These are phyloP conservation scores for Leptonema lineaticorne DNA, from an alignment of 1,140 invertebrate genomes.

Conservation along the genomic window DNA sequence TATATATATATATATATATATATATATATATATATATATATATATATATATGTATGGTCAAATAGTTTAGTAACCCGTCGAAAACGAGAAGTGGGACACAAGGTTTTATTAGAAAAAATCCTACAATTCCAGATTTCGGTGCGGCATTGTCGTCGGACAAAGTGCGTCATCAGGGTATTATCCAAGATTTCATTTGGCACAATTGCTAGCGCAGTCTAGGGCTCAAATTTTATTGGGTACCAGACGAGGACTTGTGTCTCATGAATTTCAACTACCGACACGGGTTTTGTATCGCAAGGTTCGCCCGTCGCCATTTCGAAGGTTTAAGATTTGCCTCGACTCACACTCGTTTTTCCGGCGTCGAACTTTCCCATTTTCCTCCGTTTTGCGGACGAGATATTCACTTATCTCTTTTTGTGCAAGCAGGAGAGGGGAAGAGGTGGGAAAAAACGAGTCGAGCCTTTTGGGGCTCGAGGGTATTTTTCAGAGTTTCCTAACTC, in stretches of 20 bases:
- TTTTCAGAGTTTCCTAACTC: too few relatives aligned
- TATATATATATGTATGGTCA: too few relatives aligned
- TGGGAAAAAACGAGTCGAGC: background rate
- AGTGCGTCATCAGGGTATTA: too few relatives aligned
- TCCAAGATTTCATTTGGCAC: background rate
- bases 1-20: too few relatives aligned
- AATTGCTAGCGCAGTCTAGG: background rate
- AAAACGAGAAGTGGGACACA: too few relatives aligned
- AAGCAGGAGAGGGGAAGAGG: too few relatives aligned
- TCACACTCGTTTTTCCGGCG: background rate
- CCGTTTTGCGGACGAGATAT: conserved; percentile 1
- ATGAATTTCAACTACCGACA: conserved; percentile 9
- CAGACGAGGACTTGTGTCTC: background rate
- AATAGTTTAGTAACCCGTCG: too few relatives aligned
- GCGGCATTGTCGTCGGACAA: too few relatives aligned
- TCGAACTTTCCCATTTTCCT: background rate
- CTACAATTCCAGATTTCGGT: too few relatives aligned
- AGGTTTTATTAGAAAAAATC: too few relatives aligned
- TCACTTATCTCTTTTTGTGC: conserved; percentile 14
- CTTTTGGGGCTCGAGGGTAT: background rate
- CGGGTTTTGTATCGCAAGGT: background rate
- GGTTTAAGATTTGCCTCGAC: background rate
- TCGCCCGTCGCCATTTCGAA: background rate
- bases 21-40: too few relatives aligned
- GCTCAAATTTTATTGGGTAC: conserved; percentile 8